phyloP scores from a whole-genome alignment of 2,797 vertebrate species.

The Streptopelia turtur region DNA sequence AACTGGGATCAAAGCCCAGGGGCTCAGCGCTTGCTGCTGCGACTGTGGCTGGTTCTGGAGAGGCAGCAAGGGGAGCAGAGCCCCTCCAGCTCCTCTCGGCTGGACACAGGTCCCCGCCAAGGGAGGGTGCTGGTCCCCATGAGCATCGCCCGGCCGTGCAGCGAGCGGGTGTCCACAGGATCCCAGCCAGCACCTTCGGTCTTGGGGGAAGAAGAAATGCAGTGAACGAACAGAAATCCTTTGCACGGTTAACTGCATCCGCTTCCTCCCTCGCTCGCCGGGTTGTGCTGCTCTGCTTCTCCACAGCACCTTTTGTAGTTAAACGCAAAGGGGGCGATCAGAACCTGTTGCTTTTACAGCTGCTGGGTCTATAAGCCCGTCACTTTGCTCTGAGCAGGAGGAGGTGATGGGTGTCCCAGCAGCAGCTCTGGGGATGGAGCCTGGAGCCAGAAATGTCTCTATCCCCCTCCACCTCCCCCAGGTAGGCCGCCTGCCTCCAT shows the following conservation, averaged over 20 bases:
- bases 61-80: neutral
- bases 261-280: neutral
- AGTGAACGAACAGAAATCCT: neutral
- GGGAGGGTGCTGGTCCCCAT: rapidly evolving
- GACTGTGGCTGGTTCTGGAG: neutral
- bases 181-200: neutral
- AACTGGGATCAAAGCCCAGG: neutral
- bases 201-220: neutral
- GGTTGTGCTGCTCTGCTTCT: neutral
- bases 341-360: neutral
- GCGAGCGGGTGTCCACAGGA: rapidly evolving
- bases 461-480: neutral
- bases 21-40: neutral
- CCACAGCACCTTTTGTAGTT: neutral
- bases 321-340: neutral
- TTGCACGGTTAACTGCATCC: neutral
- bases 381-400: neutral
- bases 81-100: neutral
- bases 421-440: neutral
- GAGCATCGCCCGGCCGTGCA: rapidly evolving
- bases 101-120: neutral
- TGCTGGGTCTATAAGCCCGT: neutral
- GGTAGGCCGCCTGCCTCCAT: neutral
- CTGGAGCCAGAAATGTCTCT: neutral
- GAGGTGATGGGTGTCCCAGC: neutral